phyloP scores from a whole-genome alignment of 2,797 vertebrate species.

The Microcaecilia unicolor region DNA sequence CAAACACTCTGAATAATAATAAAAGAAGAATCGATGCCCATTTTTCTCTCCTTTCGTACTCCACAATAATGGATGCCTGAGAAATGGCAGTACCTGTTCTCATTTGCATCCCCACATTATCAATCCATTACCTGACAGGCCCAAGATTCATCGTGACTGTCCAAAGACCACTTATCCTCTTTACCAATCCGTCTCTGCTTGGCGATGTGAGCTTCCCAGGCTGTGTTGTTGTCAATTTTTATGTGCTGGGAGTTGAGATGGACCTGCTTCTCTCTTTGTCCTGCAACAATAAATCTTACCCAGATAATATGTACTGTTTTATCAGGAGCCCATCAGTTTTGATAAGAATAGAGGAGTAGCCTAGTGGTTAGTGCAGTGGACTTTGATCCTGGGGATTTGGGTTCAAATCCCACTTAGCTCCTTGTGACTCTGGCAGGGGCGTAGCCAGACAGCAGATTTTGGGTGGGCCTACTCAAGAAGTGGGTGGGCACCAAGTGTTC shows the following conservation, averaged over 20 bases:
- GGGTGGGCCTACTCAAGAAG: no score
- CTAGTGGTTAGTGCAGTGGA: no score
- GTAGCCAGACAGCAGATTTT: no score
- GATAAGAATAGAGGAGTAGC: slow-evolving; percentile 18
- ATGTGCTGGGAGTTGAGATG: slow-evolving; percentile 33
- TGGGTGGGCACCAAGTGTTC: no score
- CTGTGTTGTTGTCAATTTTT: slow-evolving; percentile 41
- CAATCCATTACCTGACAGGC: slow-evolving; percentile 42
- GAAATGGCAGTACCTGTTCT: slow-evolving; percentile 21
- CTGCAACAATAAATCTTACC: slow-evolving; percentile 32
- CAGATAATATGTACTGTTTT: no score
- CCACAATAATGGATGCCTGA: slow-evolving; percentile 28
- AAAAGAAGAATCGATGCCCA: slow-evolving; percentile 14
- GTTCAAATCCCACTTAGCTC: no score
- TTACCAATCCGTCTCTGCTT: slow-evolving; percentile 37
- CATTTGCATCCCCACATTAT: slow-evolving; percentile 44
- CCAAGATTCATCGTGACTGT: slow-evolving; percentile 44
- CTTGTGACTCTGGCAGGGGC: no score
- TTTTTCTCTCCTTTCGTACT: slow-evolving; percentile 21
- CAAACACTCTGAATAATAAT: no score
- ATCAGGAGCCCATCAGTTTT: no score
- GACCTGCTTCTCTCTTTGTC: slow-evolving; percentile 33
- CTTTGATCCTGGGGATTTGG: no score
- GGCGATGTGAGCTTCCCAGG: slow-evolving; percentile 30
- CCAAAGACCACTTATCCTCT: slow-evolving; percentile 35